These are phyloP conservation scores for Lamellibrachia luymesi DNA, from an alignment of 1,140 invertebrate species.

Conservation along the genomic window DNA sequence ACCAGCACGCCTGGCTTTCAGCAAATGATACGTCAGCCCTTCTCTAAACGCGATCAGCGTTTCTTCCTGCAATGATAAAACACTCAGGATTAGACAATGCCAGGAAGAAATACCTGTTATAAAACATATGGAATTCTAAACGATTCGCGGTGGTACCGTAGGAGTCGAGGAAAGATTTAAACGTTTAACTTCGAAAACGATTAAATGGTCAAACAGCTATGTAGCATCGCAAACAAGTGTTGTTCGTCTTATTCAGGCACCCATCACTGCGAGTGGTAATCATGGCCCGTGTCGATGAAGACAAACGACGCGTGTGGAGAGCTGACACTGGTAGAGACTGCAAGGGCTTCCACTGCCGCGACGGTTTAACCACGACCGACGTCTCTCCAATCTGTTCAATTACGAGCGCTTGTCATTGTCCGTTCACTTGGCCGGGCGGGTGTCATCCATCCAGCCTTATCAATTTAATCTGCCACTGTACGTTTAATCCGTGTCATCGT, in stretches of 20 bases:
- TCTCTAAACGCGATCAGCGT: not conserved
- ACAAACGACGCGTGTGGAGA: not conserved
- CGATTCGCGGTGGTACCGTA: not conserved
- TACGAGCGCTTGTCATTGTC: not conserved
- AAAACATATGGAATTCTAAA: not conserved
- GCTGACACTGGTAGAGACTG: not conserved
- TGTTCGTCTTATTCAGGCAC: not conserved
- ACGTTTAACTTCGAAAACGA: not conserved
- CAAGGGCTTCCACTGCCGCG: too few relatives aligned
- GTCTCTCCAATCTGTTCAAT: not conserved
- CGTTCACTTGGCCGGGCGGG: not conserved
- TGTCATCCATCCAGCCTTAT: not conserved
- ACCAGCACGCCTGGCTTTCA: not conserved
- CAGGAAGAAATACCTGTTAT: not conserved
- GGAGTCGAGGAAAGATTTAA: not conserved
- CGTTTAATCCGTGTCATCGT: not conserved
- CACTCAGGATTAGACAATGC: not conserved
- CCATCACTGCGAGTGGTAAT: not conserved
- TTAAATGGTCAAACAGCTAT: not conserved
- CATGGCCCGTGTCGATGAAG: not conserved
- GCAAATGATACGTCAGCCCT: not conserved
- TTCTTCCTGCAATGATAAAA: not conserved
- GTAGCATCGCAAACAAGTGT: not conserved
- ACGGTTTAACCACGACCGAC: not conserved
- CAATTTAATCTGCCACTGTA: constrained; percentile 5